Conservation (phyloP, 1,140 invertebrate species). For the Globodera rostochiensis region DNA sequence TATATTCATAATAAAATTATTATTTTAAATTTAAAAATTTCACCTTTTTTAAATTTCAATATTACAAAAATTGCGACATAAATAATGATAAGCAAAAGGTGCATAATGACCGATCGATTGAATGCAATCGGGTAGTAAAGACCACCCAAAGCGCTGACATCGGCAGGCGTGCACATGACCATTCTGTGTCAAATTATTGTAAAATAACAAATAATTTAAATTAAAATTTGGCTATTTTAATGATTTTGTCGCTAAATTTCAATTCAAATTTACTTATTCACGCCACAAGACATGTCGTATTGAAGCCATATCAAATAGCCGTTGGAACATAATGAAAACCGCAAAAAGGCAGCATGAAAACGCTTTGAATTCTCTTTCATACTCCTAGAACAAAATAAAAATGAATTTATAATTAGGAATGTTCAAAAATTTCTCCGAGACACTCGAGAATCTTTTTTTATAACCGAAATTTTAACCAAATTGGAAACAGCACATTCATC, state of each 20-base stretch:
- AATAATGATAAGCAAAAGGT: neutral
- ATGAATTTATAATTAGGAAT: neutral
- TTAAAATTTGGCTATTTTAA: neutral
- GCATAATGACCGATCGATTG: neutral
- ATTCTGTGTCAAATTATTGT: constrained; percentile 1
- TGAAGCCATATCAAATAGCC: too few species aligned
- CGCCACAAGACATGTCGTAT: too few species aligned
- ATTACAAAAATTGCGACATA: neutral
- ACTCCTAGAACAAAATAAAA: neutral
- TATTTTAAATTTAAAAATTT: too few species aligned
- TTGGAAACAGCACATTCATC: neutral
- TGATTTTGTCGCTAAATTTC: neutral
- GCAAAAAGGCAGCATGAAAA: too few species aligned
- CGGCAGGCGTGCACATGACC: neutral
- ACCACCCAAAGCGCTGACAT: neutral
- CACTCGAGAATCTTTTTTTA: neutral
- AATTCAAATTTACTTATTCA: neutral
- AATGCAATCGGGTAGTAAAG: neutral
- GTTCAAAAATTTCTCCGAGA: neutral
- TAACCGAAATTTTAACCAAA: neutral
- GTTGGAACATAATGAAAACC: too few species aligned
- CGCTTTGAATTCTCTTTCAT: too few species aligned
- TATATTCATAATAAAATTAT: too few species aligned
- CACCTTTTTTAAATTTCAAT: neutral
- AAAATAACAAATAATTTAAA: too few species aligned